Conservation (phyloP, 2,797 vertebrate genomes). For the Sebastes taczanowskii region DNA sequence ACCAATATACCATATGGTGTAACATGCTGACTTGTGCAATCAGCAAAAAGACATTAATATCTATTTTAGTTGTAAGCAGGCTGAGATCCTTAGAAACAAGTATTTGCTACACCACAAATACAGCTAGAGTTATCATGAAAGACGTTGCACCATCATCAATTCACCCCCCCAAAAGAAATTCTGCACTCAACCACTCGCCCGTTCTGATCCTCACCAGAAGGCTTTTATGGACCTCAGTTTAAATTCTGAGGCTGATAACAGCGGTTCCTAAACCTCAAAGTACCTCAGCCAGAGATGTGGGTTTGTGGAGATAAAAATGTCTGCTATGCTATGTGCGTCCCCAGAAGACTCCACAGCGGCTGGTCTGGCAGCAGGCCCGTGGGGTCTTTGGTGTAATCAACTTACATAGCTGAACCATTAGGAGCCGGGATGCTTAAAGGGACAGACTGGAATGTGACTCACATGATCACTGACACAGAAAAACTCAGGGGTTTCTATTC, state of each 20-base stretch:
- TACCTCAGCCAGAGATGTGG: conserved; percentile 51
- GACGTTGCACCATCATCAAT: neutral
- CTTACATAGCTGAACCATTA: conserved; percentile 65
- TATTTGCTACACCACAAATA: neutral
- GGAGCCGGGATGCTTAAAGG: conserved; percentile 30
- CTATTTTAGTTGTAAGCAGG: neutral
- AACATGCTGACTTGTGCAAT: conserved; percentile 22
- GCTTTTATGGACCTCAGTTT: conserved; percentile 32
- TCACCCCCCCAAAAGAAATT: neutral
- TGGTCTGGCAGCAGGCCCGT: conserved; percentile 61
- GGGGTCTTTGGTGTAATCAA: conserved; percentile 59
- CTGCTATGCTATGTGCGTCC: conserved; percentile 65
- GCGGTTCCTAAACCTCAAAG: conserved; percentile 57
- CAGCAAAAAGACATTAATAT: conserved; percentile 16
- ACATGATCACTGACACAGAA: neutral
- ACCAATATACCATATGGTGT: neutral
- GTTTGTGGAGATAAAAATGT: conserved; percentile 66
- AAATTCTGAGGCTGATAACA: conserved; percentile 54
- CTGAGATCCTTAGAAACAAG: neutral
- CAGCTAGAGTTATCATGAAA: neutral
- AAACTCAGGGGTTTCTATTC: neutral
- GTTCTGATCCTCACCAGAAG: conserved; percentile 23
- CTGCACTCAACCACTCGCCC: neutral
- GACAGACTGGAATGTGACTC: conserved; percentile 6
- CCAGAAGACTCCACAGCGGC: conserved; percentile 56